Conservation (phyloP, 2,113 vertebrate genomes). For the Takifugu flavidus region DNA sequence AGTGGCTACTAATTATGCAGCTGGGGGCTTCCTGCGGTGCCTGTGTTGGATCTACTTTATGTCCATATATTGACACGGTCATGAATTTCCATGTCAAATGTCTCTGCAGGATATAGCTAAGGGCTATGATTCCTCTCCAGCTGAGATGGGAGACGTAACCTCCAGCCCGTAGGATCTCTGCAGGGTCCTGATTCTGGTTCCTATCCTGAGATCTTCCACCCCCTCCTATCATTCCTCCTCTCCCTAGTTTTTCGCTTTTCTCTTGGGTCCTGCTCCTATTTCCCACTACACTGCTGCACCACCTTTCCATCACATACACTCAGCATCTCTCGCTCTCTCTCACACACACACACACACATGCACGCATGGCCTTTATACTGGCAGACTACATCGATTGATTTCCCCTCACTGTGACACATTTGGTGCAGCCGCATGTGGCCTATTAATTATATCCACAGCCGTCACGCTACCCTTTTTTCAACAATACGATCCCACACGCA, state of each 20-base stretch:
- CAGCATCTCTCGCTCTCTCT: neutral
- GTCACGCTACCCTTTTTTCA: conserved; percentile 61
- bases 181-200: conserved; percentile 1
- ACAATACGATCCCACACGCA: conserved; percentile 44
- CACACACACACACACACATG: conserved; percentile 14
- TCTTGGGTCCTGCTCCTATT: conserved; percentile 24
- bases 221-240: conserved; percentile 11
- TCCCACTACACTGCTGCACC: conserved; percentile 19
- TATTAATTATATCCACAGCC: conserved; percentile 76
- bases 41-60: conserved; percentile 47
- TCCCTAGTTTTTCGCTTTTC: conserved; percentile 2
- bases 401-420: conserved; percentile 74
- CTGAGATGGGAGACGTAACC: conserved; percentile 29
- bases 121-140: conserved; percentile 53
- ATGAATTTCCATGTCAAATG: conserved; percentile 65
- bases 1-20: conserved; percentile 37
- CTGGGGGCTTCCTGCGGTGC: conserved; percentile 50
- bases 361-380: conserved; percentile 44
- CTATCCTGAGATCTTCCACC: conserved; percentile 2
- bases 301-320: conserved; percentile 18
- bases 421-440: conserved; percentile 74
- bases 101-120: conserved; percentile 55
- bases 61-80: conserved; percentile 62
- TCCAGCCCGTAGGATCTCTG: neutral
- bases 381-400: conserved; percentile 73